Evolutionary conservation across 2,888 invertebrate genomes (phyloP).

Genomic region (Cosmia pyralina): DNA sequence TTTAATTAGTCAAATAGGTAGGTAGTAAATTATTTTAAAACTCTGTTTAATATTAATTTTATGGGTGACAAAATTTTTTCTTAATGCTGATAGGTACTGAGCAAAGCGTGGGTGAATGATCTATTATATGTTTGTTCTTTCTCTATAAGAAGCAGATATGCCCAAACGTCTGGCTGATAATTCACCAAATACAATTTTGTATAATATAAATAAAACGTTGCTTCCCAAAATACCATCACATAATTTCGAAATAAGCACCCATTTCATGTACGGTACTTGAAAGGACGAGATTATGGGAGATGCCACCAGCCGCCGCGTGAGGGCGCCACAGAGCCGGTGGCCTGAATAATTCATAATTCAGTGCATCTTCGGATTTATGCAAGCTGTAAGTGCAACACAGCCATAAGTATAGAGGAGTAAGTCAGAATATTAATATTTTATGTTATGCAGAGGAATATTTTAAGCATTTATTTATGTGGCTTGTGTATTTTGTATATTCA

Average conservation of each 20-base stretch:
- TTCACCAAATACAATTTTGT: too few species aligned
- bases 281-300: slow-evolving; percentile 64
- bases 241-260: slow-evolving; percentile 33
- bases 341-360: slow-evolving; percentile 75
- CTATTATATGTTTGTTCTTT: too few species aligned
- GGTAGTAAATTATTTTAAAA: too few species aligned
- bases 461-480: neutral
- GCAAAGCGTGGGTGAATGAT: too few species aligned
- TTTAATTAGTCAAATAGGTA: neutral
- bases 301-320: slow-evolving; percentile 31
- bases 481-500: slow-evolving; percentile 5
- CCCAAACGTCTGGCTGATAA: neutral
- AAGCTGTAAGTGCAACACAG: slow-evolving; percentile 38
- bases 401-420: neutral
- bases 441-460: slow-evolving; percentile 11
- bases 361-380: slow-evolving; percentile 63
- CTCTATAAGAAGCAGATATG: too few species aligned
- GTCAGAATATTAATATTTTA: slow-evolving; percentile 26
- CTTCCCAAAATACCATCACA: slow-evolving; percentile 14
- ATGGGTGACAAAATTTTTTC: too few species aligned
- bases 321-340: slow-evolving; percentile 45
- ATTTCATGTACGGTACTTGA: slow-evolving; percentile 31
- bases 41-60: too few species aligned
- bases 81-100: too few species aligned
- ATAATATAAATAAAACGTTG: neutral